Evolutionary conservation across 2,888 invertebrate species (phyloP).

Genomic region (Trimorus sp.): DNA sequence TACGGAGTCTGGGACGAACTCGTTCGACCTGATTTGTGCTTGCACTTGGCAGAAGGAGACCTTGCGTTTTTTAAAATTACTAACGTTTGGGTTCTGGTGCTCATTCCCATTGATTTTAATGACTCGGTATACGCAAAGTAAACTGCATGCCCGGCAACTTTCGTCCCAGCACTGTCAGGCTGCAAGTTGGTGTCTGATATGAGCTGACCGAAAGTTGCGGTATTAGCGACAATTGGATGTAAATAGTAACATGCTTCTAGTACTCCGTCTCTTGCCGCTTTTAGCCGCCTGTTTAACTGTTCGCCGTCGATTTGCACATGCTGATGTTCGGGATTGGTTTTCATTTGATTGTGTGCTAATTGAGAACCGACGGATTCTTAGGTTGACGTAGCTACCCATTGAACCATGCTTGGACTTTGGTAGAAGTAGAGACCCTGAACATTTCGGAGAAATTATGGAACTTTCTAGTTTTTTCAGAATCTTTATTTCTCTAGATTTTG

Average conservation of each 20-base stretch:
- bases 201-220: not conserved
- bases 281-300: slow-evolving; percentile 58
- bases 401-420: too few species aligned
- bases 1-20: slow-evolving; percentile 77
- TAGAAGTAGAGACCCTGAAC: too few species aligned
- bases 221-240: slow-evolving; percentile 51
- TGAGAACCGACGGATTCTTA: too few species aligned
- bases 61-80: not conserved
- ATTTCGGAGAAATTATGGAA: too few species aligned
- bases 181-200: not conserved
- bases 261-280: slow-evolving; percentile 55
- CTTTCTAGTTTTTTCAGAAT: too few species aligned
- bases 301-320: slow-evolving; percentile 59
- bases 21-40: not conserved
- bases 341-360: too few species aligned
- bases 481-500: too few species aligned
- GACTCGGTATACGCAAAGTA: slow-evolving; percentile 17
- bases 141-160: slow-evolving; percentile 31
- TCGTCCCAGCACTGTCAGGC: not conserved
- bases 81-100: slow-evolving; percentile 3
- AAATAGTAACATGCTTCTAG: slow-evolving; percentile 61
- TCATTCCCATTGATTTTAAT: slow-evolving; percentile 16
- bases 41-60: not conserved
- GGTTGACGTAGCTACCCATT: too few species aligned
- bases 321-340: slow-evolving; percentile 36